A percentile compares a stretch with the other conserved stretches of the same genome.
Evolutionary conservation across 2,113 vertebrate species (phyloP).

Genomic region (Bostrychus sinensis): DNA sequence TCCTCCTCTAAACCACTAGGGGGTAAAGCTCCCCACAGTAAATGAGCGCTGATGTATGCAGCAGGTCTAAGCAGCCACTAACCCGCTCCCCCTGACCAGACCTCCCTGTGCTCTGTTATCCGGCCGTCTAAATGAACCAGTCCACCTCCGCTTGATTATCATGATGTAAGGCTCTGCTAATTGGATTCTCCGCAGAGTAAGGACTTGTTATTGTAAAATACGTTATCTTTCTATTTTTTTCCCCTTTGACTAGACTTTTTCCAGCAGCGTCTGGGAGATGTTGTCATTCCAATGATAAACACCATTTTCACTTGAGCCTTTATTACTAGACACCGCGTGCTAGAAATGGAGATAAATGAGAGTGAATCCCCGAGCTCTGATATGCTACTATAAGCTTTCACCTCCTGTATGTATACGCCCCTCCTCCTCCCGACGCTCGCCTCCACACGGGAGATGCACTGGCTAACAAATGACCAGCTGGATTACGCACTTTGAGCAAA

Average conservation of each 20-base stretch:
- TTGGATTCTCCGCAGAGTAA: conserved; percentile 71
- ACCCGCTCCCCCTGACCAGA: conserved; percentile 60
- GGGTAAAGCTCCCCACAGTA: conserved; percentile 72
- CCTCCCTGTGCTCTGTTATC: conserved; percentile 69
- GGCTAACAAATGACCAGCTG: conserved; percentile 74
- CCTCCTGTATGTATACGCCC: conserved; percentile 51
- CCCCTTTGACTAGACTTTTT: conserved; percentile 58
- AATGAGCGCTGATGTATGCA: conserved; percentile 59
- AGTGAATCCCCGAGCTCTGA: conserved; percentile 67
- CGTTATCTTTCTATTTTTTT: conserved; percentile 64
- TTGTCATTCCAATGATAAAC: conserved; percentile 81
- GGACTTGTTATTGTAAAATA: conserved; percentile 71
- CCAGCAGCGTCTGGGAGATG: conserved; percentile 76
- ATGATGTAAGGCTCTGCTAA: conserved; percentile 74
- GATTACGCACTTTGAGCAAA: conserved; percentile 68
- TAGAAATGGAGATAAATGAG: conserved; percentile 83
- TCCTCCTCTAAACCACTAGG: conserved; percentile 70
- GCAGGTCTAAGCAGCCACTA: conserved; percentile 61
- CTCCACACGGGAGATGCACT: conserved; percentile 64
- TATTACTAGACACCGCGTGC: conserved; percentile 73
- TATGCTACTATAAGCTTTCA: conserved; percentile 72
- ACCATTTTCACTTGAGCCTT: conserved; percentile 78
- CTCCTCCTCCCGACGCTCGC: conserved; percentile 21
- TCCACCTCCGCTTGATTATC: conserved; percentile 70
- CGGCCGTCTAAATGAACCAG: conserved; percentile 65